These are phyloP conservation scores for Proterorhinus semilunaris DNA, from an alignment of 2,113 vertebrate species.

Conservation along the genomic window DNA sequence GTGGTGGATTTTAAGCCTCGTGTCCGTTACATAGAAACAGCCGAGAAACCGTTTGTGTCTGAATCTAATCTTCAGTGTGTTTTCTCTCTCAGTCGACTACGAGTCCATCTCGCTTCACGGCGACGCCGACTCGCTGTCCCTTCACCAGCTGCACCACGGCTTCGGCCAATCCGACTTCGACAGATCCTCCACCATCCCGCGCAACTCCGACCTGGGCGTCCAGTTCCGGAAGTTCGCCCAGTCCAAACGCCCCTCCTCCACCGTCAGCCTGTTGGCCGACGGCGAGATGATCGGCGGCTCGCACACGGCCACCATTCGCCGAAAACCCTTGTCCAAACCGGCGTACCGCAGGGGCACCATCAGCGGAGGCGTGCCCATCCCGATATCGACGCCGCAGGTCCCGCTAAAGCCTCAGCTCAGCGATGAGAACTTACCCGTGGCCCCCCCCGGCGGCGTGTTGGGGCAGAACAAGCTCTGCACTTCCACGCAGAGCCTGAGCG, in stretches of 20 bases:
- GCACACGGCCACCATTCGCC: conserved; percentile 81
- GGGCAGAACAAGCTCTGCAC: conserved; percentile 67
- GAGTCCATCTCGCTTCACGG: conserved; percentile 80
- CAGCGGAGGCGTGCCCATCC: conserved; percentile 80
- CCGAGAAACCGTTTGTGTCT: neutral
- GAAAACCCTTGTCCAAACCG: conserved; percentile 82
- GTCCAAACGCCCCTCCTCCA: conserved; percentile 78
- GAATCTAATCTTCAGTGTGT: neutral
- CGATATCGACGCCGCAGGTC: conserved; percentile 80
- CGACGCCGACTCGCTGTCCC: conserved; percentile 66
- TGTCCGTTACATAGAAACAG: too few relatives aligned
- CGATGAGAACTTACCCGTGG: conserved; percentile 48
- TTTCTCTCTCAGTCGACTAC: conserved; percentile 67
- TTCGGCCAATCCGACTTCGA: conserved; percentile 76
- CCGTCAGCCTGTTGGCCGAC: conserved; percentile 78
- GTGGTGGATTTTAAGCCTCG: too few relatives aligned
- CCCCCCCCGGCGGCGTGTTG: conserved; percentile 40
- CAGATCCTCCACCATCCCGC: conserved; percentile 81
- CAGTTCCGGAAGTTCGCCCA: conserved; percentile 80
- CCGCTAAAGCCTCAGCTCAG: conserved; percentile 62
- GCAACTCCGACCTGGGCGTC: conserved; percentile 79
- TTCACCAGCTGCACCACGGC: conserved; percentile 70
- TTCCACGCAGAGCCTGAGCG: conserved; percentile 79
- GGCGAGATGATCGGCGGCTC: conserved; percentile 52
- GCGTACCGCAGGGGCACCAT: conserved; percentile 76